Conservation (phyloP, 2,888 invertebrate species). For the Drosophila nr. perissopoda region DNA sequence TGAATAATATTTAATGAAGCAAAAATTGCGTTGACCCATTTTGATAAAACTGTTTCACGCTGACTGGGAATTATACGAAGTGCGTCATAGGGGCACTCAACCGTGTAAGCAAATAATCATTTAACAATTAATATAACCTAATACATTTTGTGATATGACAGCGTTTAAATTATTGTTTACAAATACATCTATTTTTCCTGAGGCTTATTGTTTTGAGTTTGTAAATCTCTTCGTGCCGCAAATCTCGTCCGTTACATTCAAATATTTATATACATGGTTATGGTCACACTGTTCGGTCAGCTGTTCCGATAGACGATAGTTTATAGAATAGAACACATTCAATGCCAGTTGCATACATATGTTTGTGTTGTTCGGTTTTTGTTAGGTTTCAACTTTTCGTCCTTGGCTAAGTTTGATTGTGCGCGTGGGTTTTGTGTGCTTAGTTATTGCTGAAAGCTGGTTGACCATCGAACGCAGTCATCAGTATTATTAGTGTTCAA, state of each 20-base stretch:
- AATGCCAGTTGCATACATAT: constrained; percentile 21
- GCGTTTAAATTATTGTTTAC: neutral
- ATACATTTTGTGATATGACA: neutral
- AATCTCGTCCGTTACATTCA: constrained; percentile 6
- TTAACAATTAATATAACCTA: neutral
- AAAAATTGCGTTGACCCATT: constrained; percentile 1
- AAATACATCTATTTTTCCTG: neutral
- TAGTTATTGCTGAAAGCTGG: constrained; percentile 16
- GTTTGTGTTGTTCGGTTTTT: constrained; percentile 18
- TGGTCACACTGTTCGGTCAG: constrained; percentile 21
- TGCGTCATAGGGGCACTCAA: constrained; percentile 6
- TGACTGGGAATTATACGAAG: constrained; percentile 10
- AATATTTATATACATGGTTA: neutral
- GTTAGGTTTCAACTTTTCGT: constrained; percentile 4
- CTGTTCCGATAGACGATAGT: constrained; percentile 38
- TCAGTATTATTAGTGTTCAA: constrained; percentile 1
- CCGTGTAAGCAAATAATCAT: neutral
- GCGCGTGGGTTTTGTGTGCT: constrained; percentile 13
- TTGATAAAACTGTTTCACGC: constrained; percentile 9
- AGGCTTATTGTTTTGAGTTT: neutral
- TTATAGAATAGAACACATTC: constrained; percentile 5
- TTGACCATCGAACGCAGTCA: constrained; percentile 2
- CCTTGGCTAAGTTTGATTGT: constrained; percentile 9
- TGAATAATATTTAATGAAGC: constrained; percentile 19
- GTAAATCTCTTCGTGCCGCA: neutral